Evolutionary conservation across 2,797 vertebrate genomes (phyloP).

Genomic region (Pangasius krempfi): DNA sequence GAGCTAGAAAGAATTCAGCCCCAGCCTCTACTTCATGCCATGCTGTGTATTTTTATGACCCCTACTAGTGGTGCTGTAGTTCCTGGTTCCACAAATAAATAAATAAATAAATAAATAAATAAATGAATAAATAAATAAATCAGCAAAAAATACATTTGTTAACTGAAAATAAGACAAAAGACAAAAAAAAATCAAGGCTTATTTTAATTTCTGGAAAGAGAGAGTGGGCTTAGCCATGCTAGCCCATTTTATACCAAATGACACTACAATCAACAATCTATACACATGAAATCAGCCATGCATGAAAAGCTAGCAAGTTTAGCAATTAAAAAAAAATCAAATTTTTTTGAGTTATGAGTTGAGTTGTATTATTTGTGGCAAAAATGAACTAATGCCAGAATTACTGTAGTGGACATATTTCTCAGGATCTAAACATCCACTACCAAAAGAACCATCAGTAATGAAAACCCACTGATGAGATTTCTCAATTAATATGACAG

Average conservation of each 20-base stretch:
- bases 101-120: too few relatives aligned
- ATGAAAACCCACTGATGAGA: neutral
- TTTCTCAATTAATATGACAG: neutral
- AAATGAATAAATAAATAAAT: neutral
- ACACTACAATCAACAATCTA: neutral
- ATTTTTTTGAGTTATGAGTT: neutral
- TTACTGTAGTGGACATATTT: neutral
- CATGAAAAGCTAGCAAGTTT: neutral
- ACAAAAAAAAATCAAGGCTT: neutral
- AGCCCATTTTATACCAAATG: neutral
- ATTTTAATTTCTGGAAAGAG: neutral
- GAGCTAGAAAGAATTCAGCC: neutral
- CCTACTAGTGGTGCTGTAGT: neutral
- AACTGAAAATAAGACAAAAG: neutral
- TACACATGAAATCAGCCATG: neutral
- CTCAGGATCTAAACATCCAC: neutral
- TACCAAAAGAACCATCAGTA: too few relatives aligned
- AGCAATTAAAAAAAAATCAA: too few relatives aligned
- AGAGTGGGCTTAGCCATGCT: neutral
- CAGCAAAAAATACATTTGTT: neutral
- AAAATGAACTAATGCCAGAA: neutral
- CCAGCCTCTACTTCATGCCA: neutral
- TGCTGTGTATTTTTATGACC: neutral
- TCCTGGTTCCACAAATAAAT: neutral
- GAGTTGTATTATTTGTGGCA: neutral